Base-by-base conservation (phyloP, 2,888 invertebrate genomes). In the Hypena proboscidalis region DNA sequence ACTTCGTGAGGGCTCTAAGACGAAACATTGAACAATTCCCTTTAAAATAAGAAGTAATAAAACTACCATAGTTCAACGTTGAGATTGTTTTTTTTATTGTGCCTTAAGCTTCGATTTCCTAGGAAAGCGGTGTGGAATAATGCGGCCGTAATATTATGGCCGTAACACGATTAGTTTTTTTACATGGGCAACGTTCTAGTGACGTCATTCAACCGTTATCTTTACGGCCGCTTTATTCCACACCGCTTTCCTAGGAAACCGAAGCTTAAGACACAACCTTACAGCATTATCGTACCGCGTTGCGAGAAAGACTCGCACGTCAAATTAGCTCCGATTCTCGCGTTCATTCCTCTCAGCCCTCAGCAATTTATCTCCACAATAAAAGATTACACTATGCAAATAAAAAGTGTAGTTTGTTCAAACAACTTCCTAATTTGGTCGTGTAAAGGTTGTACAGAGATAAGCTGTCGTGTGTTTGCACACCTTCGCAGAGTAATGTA, bases 401-500 rank as follows among this genome's bases (percentile, higher is more conserved):
- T 22, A 19, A 13, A 14, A 21, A 14, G 19, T 13, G 19, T 1
- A 13, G 17, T 26, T 34, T 11, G 39, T 10, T 29, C 31, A 54
- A 22, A 21, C 14, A 4, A 22, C 26, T 43, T 33, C 40, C 29
- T 27, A 38, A 48, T 44, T 44, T 26, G 26, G 32, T 26, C 27
- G 25, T 21, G 13, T 36, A 25, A 23, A 34, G 34, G 3, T 5
- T 17, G 5, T 17, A 5, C 5, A 5, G 10, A 14, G 30, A 35
- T 54, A 40, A 43, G 7, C 13, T 41, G 14, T 20, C 19, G 8
- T 21, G 15, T 53, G 13, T 46, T 42, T 40, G 20, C 21, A 34
- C 36, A 40, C 29, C 17, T 56, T 14, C 38, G 7, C 19, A 6
- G 47, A 41, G 14, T 43, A 47, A 56, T 41, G 35, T 30, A 5